Evolutionary conservation across 2,888 invertebrate species (phyloP), one percentile per base, ranked within the genome.

Genomic region (Arenicola marina): DNA sequence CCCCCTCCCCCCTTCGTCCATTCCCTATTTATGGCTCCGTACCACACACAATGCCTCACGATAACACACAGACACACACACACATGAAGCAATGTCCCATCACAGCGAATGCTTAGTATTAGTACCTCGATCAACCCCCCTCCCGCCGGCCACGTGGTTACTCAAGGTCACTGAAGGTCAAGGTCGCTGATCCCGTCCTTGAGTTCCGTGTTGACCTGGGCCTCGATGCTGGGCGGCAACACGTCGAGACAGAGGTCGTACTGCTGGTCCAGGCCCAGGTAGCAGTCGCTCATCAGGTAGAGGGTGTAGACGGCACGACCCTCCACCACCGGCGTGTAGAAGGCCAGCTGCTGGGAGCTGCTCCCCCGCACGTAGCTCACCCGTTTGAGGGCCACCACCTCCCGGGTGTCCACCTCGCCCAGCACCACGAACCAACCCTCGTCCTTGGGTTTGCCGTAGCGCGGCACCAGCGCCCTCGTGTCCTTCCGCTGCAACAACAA

Each of bases 391-490:
- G 94, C 93, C 67, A 91, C 83, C 38, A 97, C 86, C 75, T 95
- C 92, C 29, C 87, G 87, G 0, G 85, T 85, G 58, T 89, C 88
- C 28, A 88, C 84, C 29, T 89, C 88, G 1, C 95, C 96, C 7
- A 98, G 85, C 0, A 94, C 87, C 1, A 95, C 79, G 84, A 97
- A 91, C 98, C 98, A 99, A 61, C 95, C 93, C 81, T 97, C 97
- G 78, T 92, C 93, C 85, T 97, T 98, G 43, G 90, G 89, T 81
- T 96, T 95, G 1, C 93, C 90, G 86, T 94, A 98, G 66, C 89
- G 89, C 0, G 93, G 92, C 65, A 93, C 90, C 66, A 90, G 85
- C n/a, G 91, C 92, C 73, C 86, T 85, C 32, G 87, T 87, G 75
- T 82, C 79, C 32, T 45, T 61, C 28, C 54, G 60, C 65, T 66